Evolutionary conservation across 2,113 vertebrate species (phyloP).

Genomic region (Platysternon megacephalum): DNA sequence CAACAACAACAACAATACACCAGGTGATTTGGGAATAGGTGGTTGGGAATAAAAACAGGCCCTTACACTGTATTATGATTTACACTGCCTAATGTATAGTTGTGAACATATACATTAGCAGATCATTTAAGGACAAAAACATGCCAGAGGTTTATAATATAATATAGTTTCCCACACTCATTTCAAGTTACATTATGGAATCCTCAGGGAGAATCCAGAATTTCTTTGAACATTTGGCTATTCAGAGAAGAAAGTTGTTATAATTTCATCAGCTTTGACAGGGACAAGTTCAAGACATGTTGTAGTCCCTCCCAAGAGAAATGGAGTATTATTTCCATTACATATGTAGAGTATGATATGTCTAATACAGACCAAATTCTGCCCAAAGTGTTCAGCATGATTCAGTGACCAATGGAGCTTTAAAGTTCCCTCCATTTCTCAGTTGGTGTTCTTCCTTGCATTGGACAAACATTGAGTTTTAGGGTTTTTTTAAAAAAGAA

Average conservation of each 20-base stretch:
- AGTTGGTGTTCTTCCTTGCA: not conserved
- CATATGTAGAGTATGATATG: not conserved
- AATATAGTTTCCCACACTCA: not conserved
- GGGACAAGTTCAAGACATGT: not conserved
- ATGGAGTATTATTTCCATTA: not conserved
- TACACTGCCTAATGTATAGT: too few relatives aligned
- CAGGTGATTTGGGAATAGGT: not conserved
- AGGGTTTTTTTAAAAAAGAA: not conserved
- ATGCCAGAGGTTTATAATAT: not conserved
- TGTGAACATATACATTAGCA: not conserved
- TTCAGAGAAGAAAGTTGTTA: not conserved
- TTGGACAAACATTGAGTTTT: not conserved
- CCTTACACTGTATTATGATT: too few relatives aligned
- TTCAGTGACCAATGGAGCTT: not conserved
- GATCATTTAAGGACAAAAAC: not conserved
- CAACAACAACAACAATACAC: not conserved
- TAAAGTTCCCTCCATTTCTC: not conserved
- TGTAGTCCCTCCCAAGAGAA: not conserved
- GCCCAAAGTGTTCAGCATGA: not conserved
- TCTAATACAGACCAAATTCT: not conserved
- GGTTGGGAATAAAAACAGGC: not conserved
- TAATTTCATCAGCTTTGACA: not conserved
- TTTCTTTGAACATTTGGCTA: too few relatives aligned
- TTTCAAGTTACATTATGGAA: not conserved
- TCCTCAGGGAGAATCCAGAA: not conserved